These are phyloP conservation scores for Podilymbus podiceps DNA, from an alignment of 2,113 vertebrate genomes.

Conservation along the genomic window DNA sequence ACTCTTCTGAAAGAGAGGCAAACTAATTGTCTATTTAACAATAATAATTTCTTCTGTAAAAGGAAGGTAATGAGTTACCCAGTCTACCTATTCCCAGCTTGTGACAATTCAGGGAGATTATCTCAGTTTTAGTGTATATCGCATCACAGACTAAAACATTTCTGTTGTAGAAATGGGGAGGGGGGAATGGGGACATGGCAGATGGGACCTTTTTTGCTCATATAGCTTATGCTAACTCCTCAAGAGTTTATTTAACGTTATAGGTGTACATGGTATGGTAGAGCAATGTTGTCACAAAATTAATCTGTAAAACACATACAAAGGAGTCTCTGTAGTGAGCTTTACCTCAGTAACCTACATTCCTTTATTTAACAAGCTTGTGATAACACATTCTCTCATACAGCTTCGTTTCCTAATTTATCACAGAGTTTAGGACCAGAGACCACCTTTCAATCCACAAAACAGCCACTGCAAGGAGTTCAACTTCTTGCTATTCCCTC, in stretches of 20 bases:
- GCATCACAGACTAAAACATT: neutral
- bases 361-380: neutral
- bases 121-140: neutral
- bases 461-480: neutral
- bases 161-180: neutral
- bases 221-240: neutral
- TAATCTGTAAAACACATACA: neutral
- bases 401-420: neutral
- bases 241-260: neutral
- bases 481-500: neutral
- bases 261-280: neutral
- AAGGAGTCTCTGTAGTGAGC: neutral
- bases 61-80: neutral
- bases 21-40: neutral
- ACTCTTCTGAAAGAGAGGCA: neutral
- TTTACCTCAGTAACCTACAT: neutral
- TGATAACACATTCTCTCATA: neutral
- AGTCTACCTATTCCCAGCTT: neutral
- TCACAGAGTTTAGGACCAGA: neutral
- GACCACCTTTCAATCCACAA: neutral
- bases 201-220: neutral
- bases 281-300: neutral
- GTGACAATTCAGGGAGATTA: neutral
- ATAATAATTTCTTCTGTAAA: neutral
- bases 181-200: rapidly evolving